Conservation (phyloP, 2,113 vertebrate species). For the Triplophysa siluroides region DNA sequence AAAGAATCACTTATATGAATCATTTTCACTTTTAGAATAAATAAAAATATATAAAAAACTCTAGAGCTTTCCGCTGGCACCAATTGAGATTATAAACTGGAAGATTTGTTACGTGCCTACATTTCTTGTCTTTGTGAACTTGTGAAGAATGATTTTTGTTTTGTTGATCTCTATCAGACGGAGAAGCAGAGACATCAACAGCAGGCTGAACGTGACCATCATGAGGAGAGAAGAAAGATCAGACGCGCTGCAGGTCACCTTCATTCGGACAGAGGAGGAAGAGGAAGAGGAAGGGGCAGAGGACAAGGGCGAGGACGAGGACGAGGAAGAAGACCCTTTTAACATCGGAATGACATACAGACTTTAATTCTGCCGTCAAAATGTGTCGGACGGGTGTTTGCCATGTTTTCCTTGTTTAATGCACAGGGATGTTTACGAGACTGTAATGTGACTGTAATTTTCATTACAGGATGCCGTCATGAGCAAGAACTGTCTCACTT, state of each 20-base stretch:
- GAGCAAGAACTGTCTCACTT: not conserved
- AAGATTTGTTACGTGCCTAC: too few species aligned
- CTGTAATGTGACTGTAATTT: not conserved
- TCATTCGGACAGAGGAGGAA: constrained; percentile 55
- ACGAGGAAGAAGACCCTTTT: constrained; percentile 59
- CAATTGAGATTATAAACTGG: too few species aligned
- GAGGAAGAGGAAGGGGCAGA: not conserved
- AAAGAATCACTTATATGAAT: too few species aligned
- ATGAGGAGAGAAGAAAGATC: constrained; percentile 86
- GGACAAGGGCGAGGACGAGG: constrained; percentile 60
- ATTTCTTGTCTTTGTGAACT: too few species aligned
- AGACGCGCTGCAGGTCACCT: constrained; percentile 86
- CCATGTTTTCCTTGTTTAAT: not conserved
- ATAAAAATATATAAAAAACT: too few species aligned
- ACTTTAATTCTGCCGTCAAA: constrained; percentile 4
- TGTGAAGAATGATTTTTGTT: not conserved
- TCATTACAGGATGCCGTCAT: not conserved
- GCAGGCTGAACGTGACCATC: constrained; percentile 85
- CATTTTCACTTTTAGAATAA: too few species aligned
- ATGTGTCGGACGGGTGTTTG: not conserved
- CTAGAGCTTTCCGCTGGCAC: too few species aligned
- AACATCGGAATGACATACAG: constrained; percentile 39
- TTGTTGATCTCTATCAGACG: constrained; percentile 70
- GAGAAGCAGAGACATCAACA: constrained; percentile 88
- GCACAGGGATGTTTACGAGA: not conserved